These are phyloP conservation scores for Pandion haliaetus DNA, from an alignment of 2,113 vertebrate species.

Conservation along the genomic window DNA sequence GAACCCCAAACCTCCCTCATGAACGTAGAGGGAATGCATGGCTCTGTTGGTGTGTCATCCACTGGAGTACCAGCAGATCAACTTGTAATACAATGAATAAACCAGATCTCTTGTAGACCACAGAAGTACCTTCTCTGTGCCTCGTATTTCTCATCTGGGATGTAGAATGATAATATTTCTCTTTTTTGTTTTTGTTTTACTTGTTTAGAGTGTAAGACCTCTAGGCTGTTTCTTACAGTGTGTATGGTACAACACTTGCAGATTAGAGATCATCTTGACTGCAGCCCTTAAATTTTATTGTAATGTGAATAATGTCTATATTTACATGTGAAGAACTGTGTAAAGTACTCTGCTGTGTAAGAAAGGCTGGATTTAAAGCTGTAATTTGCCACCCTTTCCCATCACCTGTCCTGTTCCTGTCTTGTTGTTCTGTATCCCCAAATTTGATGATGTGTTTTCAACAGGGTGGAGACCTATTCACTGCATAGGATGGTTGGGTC, in stretches of 20 bases:
- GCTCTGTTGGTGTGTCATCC: not conserved
- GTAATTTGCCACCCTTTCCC: not conserved
- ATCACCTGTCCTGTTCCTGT: not conserved
- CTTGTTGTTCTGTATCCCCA: fast-evolving
- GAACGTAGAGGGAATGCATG: not conserved
- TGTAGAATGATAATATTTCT: not conserved
- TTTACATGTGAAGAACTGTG: not conserved
- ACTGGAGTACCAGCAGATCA: not conserved
- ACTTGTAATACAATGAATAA: not conserved
- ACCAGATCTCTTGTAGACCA: not conserved
- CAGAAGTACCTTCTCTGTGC: not conserved
- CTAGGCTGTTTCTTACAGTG: not conserved
- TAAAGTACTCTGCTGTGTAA: not conserved
- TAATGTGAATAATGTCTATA: not conserved
- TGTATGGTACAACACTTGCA: not conserved
- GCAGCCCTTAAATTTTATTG: not conserved
- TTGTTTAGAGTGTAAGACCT: not conserved
- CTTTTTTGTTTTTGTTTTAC: not conserved
- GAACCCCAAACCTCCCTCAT: not conserved
- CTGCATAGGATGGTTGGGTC: not conserved
- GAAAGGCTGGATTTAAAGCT: not conserved
- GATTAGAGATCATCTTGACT: not conserved
- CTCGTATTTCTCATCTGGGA: not conserved
- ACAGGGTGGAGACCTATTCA: not conserved
- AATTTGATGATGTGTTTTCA: not conserved